Evolutionary conservation across 2,888 invertebrate genomes (phyloP), one percentile per base, ranked within the genome.

Genomic region (Acanthoscelides obtectus): DNA sequence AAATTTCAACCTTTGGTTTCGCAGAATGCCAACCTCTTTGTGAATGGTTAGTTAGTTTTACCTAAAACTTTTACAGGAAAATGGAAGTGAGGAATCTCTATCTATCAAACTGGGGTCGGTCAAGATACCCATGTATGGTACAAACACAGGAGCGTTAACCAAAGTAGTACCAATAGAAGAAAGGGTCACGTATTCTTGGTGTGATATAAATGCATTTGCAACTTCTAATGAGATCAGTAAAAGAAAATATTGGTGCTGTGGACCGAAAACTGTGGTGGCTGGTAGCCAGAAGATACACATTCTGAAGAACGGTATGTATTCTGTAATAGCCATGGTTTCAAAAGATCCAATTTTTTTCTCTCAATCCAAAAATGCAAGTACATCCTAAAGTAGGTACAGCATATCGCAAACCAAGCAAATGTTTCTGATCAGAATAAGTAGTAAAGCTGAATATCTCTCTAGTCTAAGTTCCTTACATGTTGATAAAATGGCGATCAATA

Each of bases 151-250:
- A 17, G 72, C 74, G 6, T 66, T 72, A 19, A 67, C 70, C 5
- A 79, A 75, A 72, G 22, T 77, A 1, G 67, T 81, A 17, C 81
- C 80, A 20, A 6, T 70, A 22, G 77, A 80, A 69, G 81, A 89
- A 73, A 81, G 86, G 71, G 86, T 93, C 73, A 91, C 91, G 0
- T 94, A 94, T 85, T 90, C 93, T 3, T 94, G 94, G 94, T 90
- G 90, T 68, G 92, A 92, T 75, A 86, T 95, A 76, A 94, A 94
- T 83, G 94, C 93, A 0, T 93, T 92, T 80, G 89, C 90, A 12
- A 89, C 66, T 0, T 65, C 67, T 6, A 68, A 22, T 17, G 71
- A 70, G 22, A 73, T 5, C 8, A 66, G n/a, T 5, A 74, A 68
- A 71, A 76, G 71, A 69, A 74, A 71, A 27, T 72, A 73, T 72